These are phyloP conservation scores for Embidobia sp. DNA, from an alignment of 2,888 invertebrate genomes.

Conservation along the genomic window DNA sequence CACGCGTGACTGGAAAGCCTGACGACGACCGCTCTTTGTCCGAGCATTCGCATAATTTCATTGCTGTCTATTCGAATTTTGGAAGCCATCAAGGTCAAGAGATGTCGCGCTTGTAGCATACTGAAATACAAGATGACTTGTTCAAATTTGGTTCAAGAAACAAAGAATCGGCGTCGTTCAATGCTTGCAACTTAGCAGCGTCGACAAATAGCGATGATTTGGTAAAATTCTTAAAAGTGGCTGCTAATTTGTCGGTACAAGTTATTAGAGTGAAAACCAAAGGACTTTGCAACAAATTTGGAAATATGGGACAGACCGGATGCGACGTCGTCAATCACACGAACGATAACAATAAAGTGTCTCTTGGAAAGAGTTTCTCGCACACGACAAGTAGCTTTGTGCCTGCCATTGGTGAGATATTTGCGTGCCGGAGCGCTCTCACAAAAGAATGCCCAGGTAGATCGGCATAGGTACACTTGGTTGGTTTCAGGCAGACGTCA, in stretches of 20 bases:
- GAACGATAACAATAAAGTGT: slow-evolving; percentile 12
- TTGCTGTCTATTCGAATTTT: slow-evolving; percentile 52
- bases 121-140: slow-evolving; percentile 26
- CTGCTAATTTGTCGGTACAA: slow-evolving; percentile 16
- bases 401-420: slow-evolving; percentile 53
- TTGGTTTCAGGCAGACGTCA: slow-evolving; percentile 75
- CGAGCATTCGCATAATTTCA: slow-evolving; percentile 50
- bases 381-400: slow-evolving; percentile 66
- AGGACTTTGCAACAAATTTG: slow-evolving; percentile 13
- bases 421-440: slow-evolving; percentile 63
- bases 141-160: slow-evolving; percentile 27
- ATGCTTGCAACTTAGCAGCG: too few species aligned
- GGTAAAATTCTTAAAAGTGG: neutral
- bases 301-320: slow-evolving; percentile 22
- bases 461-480: slow-evolving; percentile 69
- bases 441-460: slow-evolving; percentile 77
- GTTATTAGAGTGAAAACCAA: slow-evolving; percentile 2
- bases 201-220: slow-evolving; percentile 19
- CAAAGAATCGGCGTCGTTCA: slow-evolving; percentile 28
- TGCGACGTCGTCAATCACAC: slow-evolving; percentile 35
- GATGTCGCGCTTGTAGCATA: slow-evolving; percentile 33
- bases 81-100: slow-evolving; percentile 51
- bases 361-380: slow-evolving; percentile 68
- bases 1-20: slow-evolving; percentile 60
- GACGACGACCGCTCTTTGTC: slow-evolving; percentile 54